Percentiles rank a stretch among this genome's conserved stretches.
Evolutionary conservation across 2,888 invertebrate genomes (phyloP).

Genomic region (Folsomia candida): DNA sequence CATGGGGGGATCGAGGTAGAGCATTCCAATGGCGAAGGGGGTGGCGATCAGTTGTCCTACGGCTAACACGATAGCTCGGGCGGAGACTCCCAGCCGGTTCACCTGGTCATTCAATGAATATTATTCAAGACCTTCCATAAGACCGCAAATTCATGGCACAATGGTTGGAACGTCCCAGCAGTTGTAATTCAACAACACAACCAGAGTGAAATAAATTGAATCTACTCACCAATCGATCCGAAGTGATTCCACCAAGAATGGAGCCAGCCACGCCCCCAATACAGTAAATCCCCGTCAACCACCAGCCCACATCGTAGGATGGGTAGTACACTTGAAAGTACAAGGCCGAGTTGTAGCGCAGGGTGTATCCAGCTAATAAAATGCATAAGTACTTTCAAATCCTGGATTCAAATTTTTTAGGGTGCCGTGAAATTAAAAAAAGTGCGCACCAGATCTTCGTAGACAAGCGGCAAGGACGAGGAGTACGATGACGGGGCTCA

Average conservation of each 20-base stretch:
- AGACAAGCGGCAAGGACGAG: constrained; percentile 83
- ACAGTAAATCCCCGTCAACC: constrained; percentile 83
- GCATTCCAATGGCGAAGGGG: constrained; percentile 80
- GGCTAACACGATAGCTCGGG: constrained; percentile 75
- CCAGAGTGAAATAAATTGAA: no score
- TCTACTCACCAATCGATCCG: constrained; percentile 82
- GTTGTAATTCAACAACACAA: no score
- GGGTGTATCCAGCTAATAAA: constrained; percentile 74
- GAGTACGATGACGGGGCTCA: constrained; percentile 73
- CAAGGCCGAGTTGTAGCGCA: constrained; percentile 86
- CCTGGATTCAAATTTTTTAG: no score
- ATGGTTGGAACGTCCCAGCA: no score
- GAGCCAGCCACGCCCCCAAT: constrained; percentile 75
- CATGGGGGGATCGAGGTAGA: constrained; percentile 77
- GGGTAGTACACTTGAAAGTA: constrained; percentile 86
- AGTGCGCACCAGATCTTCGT: constrained; percentile 73
- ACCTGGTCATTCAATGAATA: no score
- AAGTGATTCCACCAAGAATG: constrained; percentile 66
- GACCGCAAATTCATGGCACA: no score
- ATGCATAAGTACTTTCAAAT: neutral
- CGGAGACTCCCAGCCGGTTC: constrained; percentile 80
- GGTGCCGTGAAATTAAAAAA: no score
- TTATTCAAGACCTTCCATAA: no score
- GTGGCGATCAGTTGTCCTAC: constrained; percentile 77
- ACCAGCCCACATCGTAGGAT: constrained; percentile 76